A percentile compares a stretch with the other conserved stretches of the same genome.
phyloP scores from a whole-genome alignment of 2,888 invertebrate genomes.

The Drosophila mimica region DNA sequence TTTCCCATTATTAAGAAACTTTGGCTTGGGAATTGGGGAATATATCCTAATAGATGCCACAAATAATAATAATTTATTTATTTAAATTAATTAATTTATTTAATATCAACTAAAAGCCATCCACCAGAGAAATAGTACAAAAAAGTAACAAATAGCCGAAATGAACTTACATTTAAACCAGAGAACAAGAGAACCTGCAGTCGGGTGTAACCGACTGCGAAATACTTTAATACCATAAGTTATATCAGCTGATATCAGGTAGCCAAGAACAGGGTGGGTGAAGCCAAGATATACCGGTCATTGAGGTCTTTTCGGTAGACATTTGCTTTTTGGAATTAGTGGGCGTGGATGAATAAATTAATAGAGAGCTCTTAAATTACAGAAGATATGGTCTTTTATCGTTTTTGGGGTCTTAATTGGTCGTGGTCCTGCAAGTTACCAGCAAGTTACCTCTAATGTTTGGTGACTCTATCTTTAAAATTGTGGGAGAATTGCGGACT shows the following conservation, averaged over 20 bases:
- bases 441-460: not conserved
- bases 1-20: no score
- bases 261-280: not conserved
- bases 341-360: not conserved
- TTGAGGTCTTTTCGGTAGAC: not conserved
- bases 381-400: no score
- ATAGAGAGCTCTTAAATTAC: not conserved
- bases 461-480: no score
- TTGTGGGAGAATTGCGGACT: not conserved
- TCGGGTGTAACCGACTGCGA: not conserved
- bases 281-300: not conserved
- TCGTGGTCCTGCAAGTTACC: not conserved
- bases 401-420: no score
- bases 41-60: not conserved
- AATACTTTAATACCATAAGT: not conserved
- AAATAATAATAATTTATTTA: not conserved
- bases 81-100: not conserved
- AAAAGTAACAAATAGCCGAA: not conserved
- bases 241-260: not conserved
- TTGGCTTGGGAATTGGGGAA: not conserved
- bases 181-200: not conserved
- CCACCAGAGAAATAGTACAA: not conserved
- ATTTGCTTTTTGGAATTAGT: not conserved
- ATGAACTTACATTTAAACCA: no score
- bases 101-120: not conserved